Evolutionary conservation across 2,113 vertebrate genomes (phyloP).

Genomic region (Callipepla californica): DNA sequence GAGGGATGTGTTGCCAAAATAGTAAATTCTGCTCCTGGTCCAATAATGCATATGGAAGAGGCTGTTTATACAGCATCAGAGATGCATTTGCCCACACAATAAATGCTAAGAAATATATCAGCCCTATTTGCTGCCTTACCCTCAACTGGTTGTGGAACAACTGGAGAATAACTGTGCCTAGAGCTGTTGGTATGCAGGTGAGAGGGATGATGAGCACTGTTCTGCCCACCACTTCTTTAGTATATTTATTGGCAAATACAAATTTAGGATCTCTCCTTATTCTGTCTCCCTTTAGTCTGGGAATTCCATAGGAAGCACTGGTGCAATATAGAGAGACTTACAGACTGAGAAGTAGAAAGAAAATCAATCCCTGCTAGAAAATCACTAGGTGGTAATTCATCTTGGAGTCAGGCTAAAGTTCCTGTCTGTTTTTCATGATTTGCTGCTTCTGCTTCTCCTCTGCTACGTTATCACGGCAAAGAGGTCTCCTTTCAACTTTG

Average conservation of each 20-base stretch:
- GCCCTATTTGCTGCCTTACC: background rate
- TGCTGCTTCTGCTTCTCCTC: background rate
- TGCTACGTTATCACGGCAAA: background rate
- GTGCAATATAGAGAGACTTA: background rate
- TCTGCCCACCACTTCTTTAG: background rate
- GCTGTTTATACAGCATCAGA: background rate
- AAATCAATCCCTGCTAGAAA: background rate
- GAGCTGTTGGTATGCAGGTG: background rate
- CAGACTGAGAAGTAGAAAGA: background rate
- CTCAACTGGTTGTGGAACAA: background rate
- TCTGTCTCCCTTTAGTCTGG: background rate
- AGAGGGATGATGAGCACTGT: background rate
- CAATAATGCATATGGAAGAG: background rate
- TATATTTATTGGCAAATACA: background rate
- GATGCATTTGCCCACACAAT: background rate
- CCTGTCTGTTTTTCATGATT: background rate
- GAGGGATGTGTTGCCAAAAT: background rate
- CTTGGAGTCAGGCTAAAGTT: background rate
- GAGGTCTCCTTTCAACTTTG: background rate
- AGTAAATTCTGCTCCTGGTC: background rate
- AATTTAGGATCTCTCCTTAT: background rate
- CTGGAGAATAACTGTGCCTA: background rate
- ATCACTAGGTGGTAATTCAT: background rate
- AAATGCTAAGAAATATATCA: background rate
- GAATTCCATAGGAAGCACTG: background rate